Conservation (phyloP, 1,140 invertebrate species). For the Rhagoletis pomonella region DNA sequence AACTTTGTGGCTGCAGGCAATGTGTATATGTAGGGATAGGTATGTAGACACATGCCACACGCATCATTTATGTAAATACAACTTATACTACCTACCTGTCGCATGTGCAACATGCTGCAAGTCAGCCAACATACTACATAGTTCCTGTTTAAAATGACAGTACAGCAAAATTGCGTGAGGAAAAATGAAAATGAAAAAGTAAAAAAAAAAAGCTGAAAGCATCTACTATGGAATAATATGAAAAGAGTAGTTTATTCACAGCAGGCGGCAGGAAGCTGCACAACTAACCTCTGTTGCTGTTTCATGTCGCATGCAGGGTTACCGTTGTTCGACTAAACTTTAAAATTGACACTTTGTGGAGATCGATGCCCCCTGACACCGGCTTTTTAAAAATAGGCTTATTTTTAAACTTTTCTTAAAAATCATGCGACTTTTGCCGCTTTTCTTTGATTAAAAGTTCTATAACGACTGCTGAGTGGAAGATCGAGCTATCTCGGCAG, state of each 20-base stretch:
- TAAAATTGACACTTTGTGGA: too few relatives aligned
- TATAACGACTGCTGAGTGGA: too few relatives aligned
- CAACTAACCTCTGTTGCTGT: not conserved
- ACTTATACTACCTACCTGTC: conserved; percentile 19
- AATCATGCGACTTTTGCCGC: too few relatives aligned
- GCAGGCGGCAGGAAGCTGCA: conserved; percentile 30
- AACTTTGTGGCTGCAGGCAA: not conserved
- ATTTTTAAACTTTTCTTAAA: too few relatives aligned
- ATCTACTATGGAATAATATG: too few relatives aligned
- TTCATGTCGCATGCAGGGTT: too few relatives aligned
- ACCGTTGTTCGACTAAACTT: too few relatives aligned
- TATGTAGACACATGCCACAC: conserved; percentile 47
- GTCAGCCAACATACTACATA: conserved; percentile 18
- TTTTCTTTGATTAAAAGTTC: too few relatives aligned
- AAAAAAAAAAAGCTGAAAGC: too few relatives aligned
- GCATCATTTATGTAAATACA: conserved; percentile 40
- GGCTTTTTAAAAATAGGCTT: too few relatives aligned
- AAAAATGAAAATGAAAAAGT: not conserved
- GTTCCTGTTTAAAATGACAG: not conserved
- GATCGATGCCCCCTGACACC: too few relatives aligned
- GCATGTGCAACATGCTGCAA: conserved; percentile 44
- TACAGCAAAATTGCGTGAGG: conserved; percentile 11
- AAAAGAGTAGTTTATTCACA: not conserved
- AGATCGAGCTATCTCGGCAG: too few relatives aligned
- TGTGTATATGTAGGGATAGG: not conserved